phyloP scores from a whole-genome alignment of 2,113 vertebrate species.

The Gallinago paraguaiae region DNA sequence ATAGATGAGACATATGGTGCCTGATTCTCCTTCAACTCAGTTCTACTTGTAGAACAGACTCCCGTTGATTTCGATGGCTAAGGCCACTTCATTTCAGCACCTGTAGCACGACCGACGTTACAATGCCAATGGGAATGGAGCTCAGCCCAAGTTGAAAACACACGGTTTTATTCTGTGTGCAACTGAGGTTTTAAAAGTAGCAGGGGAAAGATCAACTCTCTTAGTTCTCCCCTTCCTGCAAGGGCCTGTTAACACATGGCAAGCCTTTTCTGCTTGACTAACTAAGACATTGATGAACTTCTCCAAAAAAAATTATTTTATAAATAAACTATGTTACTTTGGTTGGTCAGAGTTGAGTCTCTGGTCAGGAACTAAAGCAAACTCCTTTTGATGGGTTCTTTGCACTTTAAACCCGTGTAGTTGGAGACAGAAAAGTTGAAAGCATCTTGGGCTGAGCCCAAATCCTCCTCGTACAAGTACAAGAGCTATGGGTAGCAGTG shows the following conservation, averaged over 20 bases:
- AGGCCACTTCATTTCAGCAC: background rate
- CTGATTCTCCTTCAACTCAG: background rate
- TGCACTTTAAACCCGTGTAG: background rate
- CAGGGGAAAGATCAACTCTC: background rate
- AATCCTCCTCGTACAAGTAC: background rate
- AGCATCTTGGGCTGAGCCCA: background rate
- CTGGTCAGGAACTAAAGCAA: background rate
- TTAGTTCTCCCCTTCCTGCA: background rate
- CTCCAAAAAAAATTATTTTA: background rate
- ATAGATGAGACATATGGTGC: background rate
- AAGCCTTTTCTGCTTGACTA: background rate
- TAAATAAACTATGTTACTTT: slow-evolving; percentile 40
- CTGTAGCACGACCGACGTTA: background rate
- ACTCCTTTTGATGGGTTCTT: background rate
- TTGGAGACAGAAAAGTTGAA: background rate
- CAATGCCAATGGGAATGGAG: background rate
- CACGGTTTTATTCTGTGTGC: background rate
- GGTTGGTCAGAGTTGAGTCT: background rate
- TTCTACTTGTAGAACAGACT: background rate
- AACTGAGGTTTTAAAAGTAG: background rate
- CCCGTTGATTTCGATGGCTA: background rate
- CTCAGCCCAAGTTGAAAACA: background rate
- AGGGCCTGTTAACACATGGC: background rate
- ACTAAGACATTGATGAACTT: background rate
- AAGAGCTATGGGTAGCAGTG: background rate